These are phyloP conservation scores for Momotus momota DNA, from an alignment of 2,797 vertebrate species.

Conservation along the genomic window DNA sequence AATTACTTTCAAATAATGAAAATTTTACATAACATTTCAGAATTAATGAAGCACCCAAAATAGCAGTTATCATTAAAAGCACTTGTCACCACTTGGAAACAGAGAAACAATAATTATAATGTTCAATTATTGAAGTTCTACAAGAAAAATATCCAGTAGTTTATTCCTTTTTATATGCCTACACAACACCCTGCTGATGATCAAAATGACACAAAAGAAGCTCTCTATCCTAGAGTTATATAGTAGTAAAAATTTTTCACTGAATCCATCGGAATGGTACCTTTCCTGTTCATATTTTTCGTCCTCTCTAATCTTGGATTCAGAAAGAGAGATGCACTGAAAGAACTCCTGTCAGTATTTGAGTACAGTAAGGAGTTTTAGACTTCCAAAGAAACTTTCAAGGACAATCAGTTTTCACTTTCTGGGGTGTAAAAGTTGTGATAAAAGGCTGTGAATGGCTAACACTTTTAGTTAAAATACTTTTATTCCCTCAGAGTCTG, in stretches of 20 bases:
- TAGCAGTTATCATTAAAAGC: background rate
- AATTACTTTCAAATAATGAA: background rate
- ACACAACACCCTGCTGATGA: background rate
- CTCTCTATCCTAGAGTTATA: background rate
- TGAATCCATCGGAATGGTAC: background rate
- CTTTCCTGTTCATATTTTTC: background rate
- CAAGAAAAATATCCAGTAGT: background rate
- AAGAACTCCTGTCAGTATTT: background rate
- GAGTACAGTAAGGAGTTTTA: background rate
- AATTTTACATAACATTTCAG: background rate
- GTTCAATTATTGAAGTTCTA: background rate
- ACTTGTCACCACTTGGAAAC: background rate
- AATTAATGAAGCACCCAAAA: background rate
- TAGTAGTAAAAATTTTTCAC: background rate
- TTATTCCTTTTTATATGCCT: background rate
- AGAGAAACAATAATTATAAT: background rate
- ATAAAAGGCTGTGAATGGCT: background rate
- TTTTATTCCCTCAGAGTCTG: background rate
- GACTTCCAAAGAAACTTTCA: background rate
- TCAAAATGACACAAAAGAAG: background rate
- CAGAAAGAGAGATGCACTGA: background rate
- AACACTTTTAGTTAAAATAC: background rate
- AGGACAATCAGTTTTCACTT: background rate
- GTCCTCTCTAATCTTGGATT: background rate
- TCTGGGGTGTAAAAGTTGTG: background rate